phyloP scores from a whole-genome alignment of 2,888 invertebrate species.

The Scaeva pyrastri region DNA sequence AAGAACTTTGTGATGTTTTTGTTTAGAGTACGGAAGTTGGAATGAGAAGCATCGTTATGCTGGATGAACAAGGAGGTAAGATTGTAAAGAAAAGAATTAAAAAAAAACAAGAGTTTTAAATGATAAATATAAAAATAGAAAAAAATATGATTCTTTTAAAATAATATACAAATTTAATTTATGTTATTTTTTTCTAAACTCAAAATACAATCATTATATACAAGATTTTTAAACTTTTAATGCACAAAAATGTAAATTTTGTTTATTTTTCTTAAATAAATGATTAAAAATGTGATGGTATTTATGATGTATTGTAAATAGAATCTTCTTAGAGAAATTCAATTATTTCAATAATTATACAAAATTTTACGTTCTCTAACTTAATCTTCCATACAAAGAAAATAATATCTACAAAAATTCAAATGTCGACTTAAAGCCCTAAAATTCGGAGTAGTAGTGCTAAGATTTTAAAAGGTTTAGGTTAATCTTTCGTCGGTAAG shows the following conservation, averaged over 20 bases:
- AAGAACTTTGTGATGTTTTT: constrained; percentile 84
- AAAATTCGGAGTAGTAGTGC: too few relatives aligned
- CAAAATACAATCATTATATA: constrained; percentile 41
- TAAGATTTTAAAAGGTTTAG: too few relatives aligned
- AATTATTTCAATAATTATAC: too few relatives aligned
- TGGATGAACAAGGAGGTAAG: constrained; percentile 99
- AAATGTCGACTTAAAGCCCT: too few relatives aligned
- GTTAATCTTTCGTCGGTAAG: too few relatives aligned
- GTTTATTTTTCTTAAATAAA: constrained; percentile 7
- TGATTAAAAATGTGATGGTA: constrained; percentile 54
- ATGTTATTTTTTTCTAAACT: constrained; percentile 38
- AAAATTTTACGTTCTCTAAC: too few relatives aligned
- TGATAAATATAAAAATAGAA: constrained; percentile 46
- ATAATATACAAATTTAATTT: constrained; percentile 52
- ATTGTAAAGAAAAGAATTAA: constrained; percentile 83
- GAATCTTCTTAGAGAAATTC: too few relatives aligned
- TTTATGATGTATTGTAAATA: constrained; percentile 23
- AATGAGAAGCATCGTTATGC: constrained; percentile 99
- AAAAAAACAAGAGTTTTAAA: constrained; percentile 53
- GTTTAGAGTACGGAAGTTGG: constrained; percentile 99
- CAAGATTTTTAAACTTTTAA: constrained; percentile 39
- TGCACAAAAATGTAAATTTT: constrained; percentile 59
- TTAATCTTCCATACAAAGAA: too few relatives aligned
- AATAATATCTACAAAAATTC: too few relatives aligned
- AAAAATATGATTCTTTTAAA: constrained; percentile 24